Conservation (phyloP, 1,140 invertebrate species). For the Pemphigus obesinymphae region DNA sequence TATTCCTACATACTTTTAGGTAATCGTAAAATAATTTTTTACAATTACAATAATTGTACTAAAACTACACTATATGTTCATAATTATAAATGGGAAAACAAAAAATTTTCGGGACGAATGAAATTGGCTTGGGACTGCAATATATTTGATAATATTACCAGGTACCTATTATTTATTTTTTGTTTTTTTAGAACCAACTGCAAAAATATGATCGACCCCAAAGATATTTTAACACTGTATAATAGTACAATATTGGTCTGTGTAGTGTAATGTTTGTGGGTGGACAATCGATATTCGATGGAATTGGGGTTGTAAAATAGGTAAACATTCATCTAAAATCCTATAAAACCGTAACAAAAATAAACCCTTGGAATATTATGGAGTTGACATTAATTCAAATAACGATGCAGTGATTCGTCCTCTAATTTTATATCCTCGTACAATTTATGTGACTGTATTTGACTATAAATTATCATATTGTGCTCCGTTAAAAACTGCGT, state of each 20-base stretch:
- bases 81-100: too few relatives aligned
- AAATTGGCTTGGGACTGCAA: background rate
- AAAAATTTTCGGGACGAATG: too few relatives aligned
- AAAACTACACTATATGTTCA: too few relatives aligned
- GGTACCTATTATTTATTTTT: too few relatives aligned
- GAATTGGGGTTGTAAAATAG: background rate
- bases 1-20: too few relatives aligned
- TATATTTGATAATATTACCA: too few relatives aligned
- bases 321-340: background rate
- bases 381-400: background rate
- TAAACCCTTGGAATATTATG: background rate
- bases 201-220: background rate
- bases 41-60: too few relatives aligned
- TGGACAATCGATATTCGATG: background rate
- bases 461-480: background rate
- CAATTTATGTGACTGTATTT: background rate
- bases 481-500: background rate
- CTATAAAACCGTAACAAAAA: background rate
- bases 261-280: background rate
- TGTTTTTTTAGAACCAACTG: too few relatives aligned
- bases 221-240: background rate
- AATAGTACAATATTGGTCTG: background rate
- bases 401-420: background rate
- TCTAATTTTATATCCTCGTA: background rate
- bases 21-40: too few relatives aligned